Conservation (phyloP, 2,888 invertebrate species). For the Rhyacophila evoluta region DNA sequence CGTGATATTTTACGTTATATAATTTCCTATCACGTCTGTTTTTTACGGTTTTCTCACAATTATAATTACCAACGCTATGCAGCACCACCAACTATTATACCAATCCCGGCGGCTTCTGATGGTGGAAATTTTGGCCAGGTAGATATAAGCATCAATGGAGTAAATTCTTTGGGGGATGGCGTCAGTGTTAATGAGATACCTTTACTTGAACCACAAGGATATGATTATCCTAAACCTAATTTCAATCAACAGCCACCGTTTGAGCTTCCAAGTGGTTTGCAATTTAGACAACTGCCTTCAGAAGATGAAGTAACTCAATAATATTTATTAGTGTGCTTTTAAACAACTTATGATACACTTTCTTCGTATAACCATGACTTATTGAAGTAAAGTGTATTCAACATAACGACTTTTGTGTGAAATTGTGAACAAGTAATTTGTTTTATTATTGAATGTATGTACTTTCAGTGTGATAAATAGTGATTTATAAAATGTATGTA, state of each 20-base stretch:
- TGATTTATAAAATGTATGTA: too few species aligned
- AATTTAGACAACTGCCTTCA: slow-evolving; percentile 37
- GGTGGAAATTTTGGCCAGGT: slow-evolving; percentile 11
- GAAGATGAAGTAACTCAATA: neutral
- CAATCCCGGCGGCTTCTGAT: neutral
- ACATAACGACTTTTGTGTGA: neutral
- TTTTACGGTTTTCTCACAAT: too few species aligned
- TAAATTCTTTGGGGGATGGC: slow-evolving; percentile 37
- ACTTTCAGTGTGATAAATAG: neutral
- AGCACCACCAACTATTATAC: slow-evolving; percentile 15
- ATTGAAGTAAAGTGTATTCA: neutral
- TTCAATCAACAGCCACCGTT: slow-evolving; percentile 45
- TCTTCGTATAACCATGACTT: neutral
- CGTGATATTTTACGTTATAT: too few species aligned
- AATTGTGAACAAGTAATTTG: neutral
- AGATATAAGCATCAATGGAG: slow-evolving; percentile 26
- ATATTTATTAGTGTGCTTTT: neutral
- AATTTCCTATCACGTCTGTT: too few species aligned
- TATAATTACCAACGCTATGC: slow-evolving; percentile 38
- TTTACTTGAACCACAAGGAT: slow-evolving; percentile 31
- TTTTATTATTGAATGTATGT: neutral
- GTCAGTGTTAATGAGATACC: neutral
- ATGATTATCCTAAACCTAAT: slow-evolving; percentile 52
- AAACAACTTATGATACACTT: neutral
- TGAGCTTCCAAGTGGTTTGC: slow-evolving; percentile 37